These are phyloP conservation scores for Heterodera filipjevi DNA, from an alignment of 2,888 invertebrate species.

Conservation along the genomic window DNA sequence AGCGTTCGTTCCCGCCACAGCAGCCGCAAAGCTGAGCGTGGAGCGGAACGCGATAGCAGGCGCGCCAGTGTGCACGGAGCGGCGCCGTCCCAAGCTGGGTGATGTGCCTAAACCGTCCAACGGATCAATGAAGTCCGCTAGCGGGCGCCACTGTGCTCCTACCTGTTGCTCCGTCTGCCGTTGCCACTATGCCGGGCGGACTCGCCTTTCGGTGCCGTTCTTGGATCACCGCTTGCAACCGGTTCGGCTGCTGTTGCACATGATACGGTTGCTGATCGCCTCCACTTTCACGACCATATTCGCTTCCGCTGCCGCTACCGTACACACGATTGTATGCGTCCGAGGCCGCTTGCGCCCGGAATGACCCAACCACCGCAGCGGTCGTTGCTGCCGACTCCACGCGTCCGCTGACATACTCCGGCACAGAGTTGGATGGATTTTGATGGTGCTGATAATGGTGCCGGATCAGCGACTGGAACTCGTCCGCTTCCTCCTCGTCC, in stretches of 20 bases:
- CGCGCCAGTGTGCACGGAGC: constrained; percentile 59
- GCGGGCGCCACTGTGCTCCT: not conserved
- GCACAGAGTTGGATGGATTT: not conserved
- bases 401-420: not conserved
- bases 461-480: constrained; percentile 21
- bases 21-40: constrained; percentile 25
- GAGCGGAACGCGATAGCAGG: constrained; percentile 58
- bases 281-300: not conserved
- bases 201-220: not conserved
- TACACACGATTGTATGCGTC: constrained; percentile 24
- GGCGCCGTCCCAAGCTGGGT: constrained; percentile 43
- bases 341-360: constrained; percentile 14
- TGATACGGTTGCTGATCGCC: not conserved
- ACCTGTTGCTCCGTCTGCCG: not conserved
- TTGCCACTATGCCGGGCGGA: not conserved
- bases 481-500: constrained; percentile 40
- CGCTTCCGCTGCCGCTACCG: constrained; percentile 3
- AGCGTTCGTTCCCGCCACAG: constrained; percentile 18
- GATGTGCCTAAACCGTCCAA: constrained; percentile 12
- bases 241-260: not conserved
- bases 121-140: not conserved
- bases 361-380: not conserved
- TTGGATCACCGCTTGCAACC: constrained; percentile 8
- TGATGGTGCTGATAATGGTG: not conserved
- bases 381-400: not conserved